Base-by-base conservation (phyloP, 2,797 vertebrate species). In the Amazona finschi region DNA sequence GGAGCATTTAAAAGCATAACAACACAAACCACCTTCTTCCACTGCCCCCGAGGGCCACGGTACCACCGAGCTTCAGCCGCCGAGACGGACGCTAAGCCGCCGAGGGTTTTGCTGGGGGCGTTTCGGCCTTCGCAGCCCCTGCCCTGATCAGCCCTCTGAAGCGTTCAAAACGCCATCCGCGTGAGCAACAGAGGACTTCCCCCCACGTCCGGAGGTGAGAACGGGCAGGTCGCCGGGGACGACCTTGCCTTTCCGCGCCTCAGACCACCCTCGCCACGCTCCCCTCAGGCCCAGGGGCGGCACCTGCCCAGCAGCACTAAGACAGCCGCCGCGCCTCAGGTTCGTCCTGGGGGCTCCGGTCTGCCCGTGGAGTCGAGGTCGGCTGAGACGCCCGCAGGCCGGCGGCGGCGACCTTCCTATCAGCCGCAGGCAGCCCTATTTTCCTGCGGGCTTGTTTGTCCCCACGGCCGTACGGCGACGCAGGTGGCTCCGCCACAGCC, bases 1-100 rank as follows among this genome's bases (percentile, higher is more conserved):
- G 3, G 20, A 15, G 27, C 27, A 15, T 15, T 61, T 24, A 6
- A 27, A 50, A 47, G 1, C 8, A 1, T 0, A 43, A 13, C 2
- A 15, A 8, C 36, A 28, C 28, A 12, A 36, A 49, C 11, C 7
- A 7, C 4, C 21, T 41, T 41, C 6, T 17, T 0, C 11, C n/a
- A 7, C 25, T 0, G 36, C 31, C 18, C 49, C 2, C 6, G 6
- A 31, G 6, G 11, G 47, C 33, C 18, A 5, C 15, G 30, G 36
- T 2, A 14, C 10, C 31, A 3, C 18, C 0, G 43, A 18, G 30
- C 13, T 38, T 4, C 50, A 20, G 43, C 25, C 30, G 14, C 49
- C 30, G 5, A 9, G 33, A 46, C 17, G 12, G 21, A 33, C 21
- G n/a, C 4, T 28, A 73, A 33, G 41, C 47, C 44, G 16, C 12